Base-by-base conservation (phyloP, 53 echinoderm and acorn worm genomes). In the Arbacia lixula region DNA sequence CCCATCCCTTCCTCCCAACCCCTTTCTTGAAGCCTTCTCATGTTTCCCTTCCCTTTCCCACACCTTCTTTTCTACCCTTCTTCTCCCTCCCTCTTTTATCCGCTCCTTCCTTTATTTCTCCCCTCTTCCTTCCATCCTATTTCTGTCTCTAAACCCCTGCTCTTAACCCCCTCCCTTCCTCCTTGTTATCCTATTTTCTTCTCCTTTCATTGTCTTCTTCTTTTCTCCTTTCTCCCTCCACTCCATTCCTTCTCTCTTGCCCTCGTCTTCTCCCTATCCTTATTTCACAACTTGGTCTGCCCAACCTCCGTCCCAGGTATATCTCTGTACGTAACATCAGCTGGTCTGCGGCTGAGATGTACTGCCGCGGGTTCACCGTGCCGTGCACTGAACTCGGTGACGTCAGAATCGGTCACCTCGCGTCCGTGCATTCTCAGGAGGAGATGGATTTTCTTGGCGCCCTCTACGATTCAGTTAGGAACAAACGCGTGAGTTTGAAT, bases 361-460 rank as follows among this genome's bases (percentile, higher is more conserved):
- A 64, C 64, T 64, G 64, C 35, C n/a, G 17, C 5, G 19, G 64
- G 17, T 64, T 64, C 64, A 35, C 64, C 64, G 64, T 64, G 4
- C 64, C 64, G 33, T 64, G 64, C 16, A 32, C 33, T 26, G 64
- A 34, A 21, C 0, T 35, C 0, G 35, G 36, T 24, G 1, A 21
- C 61, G 3, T 60, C 27, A 64, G 34, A 2, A 33, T 64, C 5
- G 64, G 64, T 19, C 64, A 64, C 20, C 64, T 64, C 17, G 20
- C 35, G 5, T 64, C 64, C 20, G 20, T 64, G 0, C 64, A 64
- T 64, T 64, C 64, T 2, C 33, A 35, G 36, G 64, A 64, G 6
- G 64, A 64, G 64, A 64, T 64, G 64, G 34, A 34, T 31, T 64
- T 64, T 26, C 6, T 64, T 35, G 5, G 17, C 1, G 64, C 36